phyloP scores from a whole-genome alignment of 2,888 invertebrate genomes.

The Boloria euphrosyne region DNA sequence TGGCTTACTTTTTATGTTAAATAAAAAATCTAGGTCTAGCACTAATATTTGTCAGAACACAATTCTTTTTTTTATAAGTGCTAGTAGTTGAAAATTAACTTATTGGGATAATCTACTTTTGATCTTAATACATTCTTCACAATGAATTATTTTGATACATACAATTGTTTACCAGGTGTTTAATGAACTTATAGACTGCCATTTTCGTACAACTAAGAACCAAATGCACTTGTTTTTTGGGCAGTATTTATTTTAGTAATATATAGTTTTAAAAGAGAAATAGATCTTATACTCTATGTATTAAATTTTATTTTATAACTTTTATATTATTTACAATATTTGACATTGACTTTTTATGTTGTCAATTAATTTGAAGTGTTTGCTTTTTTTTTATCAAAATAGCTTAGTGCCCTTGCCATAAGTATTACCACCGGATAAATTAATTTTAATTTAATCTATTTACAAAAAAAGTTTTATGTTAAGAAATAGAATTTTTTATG shows the following conservation, averaged over 20 bases:
- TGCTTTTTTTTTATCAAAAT: constrained; percentile 6
- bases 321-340: constrained; percentile 18
- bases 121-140: not conserved
- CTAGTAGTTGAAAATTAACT: too few species aligned
- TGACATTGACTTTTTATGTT: constrained; percentile 9
- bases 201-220: not conserved
- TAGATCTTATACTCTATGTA: constrained; percentile 25
- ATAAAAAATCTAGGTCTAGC: not conserved
- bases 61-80: too few species aligned
- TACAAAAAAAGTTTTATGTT: not conserved
- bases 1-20: not conserved
- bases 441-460: constrained; percentile 10
- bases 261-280: constrained; percentile 23
- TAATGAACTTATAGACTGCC: constrained; percentile 1
- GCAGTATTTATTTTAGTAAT: constrained; percentile 23
- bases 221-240: constrained; percentile 14
- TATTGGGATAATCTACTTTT: too few species aligned
- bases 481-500: not conserved
- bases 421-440: constrained; percentile 22
- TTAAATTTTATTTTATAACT: constrained; percentile 23
- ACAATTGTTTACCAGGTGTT: not conserved
- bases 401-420: constrained; percentile 31
- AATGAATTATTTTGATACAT: not conserved
- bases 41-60: too few species aligned
- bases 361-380: constrained; percentile 15